phyloP scores from a whole-genome alignment of 2,888 invertebrate genomes.

The Dasysyrphus tricinctus region DNA sequence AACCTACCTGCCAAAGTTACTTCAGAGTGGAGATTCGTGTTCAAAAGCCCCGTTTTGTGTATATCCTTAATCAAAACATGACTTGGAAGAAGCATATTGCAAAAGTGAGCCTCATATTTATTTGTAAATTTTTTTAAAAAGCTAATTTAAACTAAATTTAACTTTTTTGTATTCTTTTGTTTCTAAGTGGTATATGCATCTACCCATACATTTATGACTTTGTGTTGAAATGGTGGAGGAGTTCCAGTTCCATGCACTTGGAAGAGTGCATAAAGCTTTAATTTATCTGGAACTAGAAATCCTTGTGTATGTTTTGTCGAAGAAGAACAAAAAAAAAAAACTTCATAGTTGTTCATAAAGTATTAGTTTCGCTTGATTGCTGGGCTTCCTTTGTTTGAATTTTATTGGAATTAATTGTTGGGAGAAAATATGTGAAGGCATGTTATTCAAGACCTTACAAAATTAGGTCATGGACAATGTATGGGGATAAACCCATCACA shows the following conservation, averaged over 20 bases:
- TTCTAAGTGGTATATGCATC: conserved; percentile 36
- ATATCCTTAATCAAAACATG: conserved; percentile 33
- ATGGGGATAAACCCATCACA: conserved; percentile 13
- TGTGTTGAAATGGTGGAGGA: conserved; percentile 8
- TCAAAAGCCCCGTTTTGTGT: conserved; percentile 8
- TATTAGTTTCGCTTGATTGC: conserved; percentile 16
- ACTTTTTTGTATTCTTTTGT: conserved; percentile 16
- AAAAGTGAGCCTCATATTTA: conserved; percentile 57
- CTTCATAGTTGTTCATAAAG: neutral
- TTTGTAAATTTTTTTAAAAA: conserved; percentile 27
- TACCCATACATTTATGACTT: neutral
- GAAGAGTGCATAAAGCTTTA: conserved; percentile 37
- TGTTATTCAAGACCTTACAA: conserved; percentile 21
- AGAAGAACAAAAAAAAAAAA: neutral
- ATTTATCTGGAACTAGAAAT: conserved; percentile 38
- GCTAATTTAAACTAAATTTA: neutral
- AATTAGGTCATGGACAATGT: conserved; percentile 43
- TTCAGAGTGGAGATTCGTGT: conserved; percentile 7
- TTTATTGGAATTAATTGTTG: conserved; percentile 24
- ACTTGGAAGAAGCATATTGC: conserved; percentile 66
- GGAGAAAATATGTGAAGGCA: conserved; percentile 10
- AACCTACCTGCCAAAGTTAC: conserved; percentile 9
- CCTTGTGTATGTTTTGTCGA: neutral
- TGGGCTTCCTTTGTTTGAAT: conserved; percentile 26
- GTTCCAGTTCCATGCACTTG: conserved; percentile 35